Evolutionary conservation across 2,888 invertebrate species (phyloP).

Genomic region (Fragum sueziense): DNA sequence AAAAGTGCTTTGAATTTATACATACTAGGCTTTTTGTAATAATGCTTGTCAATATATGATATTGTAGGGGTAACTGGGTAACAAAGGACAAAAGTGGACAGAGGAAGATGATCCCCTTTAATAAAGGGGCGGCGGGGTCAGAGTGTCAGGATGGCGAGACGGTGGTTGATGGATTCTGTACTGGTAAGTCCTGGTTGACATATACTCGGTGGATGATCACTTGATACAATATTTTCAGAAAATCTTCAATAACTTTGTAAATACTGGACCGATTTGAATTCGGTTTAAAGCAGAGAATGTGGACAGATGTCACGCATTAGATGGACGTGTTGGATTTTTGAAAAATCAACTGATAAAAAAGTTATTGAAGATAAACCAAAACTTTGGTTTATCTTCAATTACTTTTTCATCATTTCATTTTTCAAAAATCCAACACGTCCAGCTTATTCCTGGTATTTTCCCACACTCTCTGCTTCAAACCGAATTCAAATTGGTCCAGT

Average conservation of each 20-base stretch:
- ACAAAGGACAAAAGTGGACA: too few species aligned
- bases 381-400: too few species aligned
- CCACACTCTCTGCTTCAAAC: too few species aligned
- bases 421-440: too few species aligned
- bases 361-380: too few species aligned
- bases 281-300: too few species aligned
- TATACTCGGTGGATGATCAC: background rate
- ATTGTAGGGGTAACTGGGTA: conserved; percentile 41
- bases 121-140: conserved; percentile 22
- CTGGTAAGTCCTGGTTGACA: conserved; percentile 8
- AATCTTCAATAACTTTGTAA: too few species aligned
- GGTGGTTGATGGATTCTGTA: conserved; percentile 44
- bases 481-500: too few species aligned
- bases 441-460: background rate
- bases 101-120: conserved; percentile 24
- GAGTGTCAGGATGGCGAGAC: conserved; percentile 36
- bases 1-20: background rate
- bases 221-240: background rate
- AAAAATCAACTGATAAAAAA: too few species aligned
- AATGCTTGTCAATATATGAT: too few species aligned
- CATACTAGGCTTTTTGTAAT: background rate
- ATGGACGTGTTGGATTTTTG: background rate
- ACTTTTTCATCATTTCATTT: too few species aligned
- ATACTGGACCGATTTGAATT: too few species aligned
- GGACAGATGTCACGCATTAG: background rate